phyloP scores from a whole-genome alignment of 2,888 invertebrate species.

The Lordiphosa andalusiaca region DNA sequence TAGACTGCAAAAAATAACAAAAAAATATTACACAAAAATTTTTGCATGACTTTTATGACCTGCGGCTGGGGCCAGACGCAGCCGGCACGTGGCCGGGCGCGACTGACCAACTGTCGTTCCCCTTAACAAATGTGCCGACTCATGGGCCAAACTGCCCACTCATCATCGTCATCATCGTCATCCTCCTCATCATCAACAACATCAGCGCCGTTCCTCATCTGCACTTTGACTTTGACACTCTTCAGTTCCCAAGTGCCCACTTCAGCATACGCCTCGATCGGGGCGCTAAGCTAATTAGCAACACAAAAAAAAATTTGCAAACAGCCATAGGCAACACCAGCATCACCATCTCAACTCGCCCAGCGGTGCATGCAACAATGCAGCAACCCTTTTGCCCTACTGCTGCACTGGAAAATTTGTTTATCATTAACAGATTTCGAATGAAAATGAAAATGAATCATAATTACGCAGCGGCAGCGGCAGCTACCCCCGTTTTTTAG shows the following conservation, averaged over 20 bases:
- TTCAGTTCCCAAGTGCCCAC: slow-evolving; percentile 23
- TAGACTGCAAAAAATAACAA: slow-evolving; percentile 3
- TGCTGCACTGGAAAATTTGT: slow-evolving; percentile 60
- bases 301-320: slow-evolving; percentile 16
- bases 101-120: slow-evolving; percentile 57
- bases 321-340: slow-evolving; percentile 26
- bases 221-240: slow-evolving; percentile 47
- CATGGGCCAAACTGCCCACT: slow-evolving; percentile 55
- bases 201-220: no score
- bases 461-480: slow-evolving; percentile 50
- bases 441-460: slow-evolving; percentile 65
- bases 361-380: slow-evolving; percentile 33
- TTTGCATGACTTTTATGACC: slow-evolving; percentile 45
- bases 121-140: slow-evolving; percentile 27
- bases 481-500: slow-evolving; percentile 37
- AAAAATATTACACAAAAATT: slow-evolving; percentile 10
- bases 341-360: slow-evolving; percentile 11
- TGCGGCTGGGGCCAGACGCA: slow-evolving; percentile 29
- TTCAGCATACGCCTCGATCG: slow-evolving; percentile 20
- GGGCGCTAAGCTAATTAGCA: slow-evolving; percentile 37
- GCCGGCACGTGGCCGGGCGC: slow-evolving; percentile 13
- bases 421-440: slow-evolving; percentile 66
- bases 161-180: slow-evolving; percentile 31
- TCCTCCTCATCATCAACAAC: not conserved
- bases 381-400: slow-evolving; percentile 50